Percentiles rank a stretch among this genome's conserved stretches.
These are phyloP conservation scores for Macroramphosus scolopax DNA, from an alignment of 2,797 vertebrate genomes.

Conservation along the genomic window DNA sequence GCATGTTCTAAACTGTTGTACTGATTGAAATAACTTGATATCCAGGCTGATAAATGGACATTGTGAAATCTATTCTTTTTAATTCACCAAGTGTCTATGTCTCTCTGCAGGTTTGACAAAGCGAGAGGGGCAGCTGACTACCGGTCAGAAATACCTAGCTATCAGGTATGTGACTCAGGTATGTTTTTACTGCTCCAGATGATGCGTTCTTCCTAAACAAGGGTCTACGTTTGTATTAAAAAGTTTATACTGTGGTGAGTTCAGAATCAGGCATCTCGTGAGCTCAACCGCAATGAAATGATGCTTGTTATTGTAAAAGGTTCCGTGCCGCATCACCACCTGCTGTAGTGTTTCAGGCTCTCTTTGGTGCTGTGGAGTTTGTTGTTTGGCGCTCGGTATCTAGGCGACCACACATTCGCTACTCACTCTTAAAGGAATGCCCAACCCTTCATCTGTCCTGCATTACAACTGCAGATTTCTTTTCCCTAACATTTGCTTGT, in stretches of 20 bases:
- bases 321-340: not conserved
- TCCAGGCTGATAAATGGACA: too few relatives aligned
- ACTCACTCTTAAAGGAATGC: slow-evolving; percentile 38
- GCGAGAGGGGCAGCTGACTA: slow-evolving; percentile 88
- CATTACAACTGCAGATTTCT: slow-evolving; percentile 8
- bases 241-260: too few relatives aligned
- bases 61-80: too few relatives aligned
- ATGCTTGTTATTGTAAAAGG: too few relatives aligned
- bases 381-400: slow-evolving; percentile 47
- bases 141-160: slow-evolving; percentile 90
- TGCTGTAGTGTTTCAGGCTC: not conserved
- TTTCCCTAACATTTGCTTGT: not conserved
- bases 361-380: slow-evolving; percentile 17
- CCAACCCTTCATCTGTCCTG: slow-evolving; percentile 18
- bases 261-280: too few relatives aligned
- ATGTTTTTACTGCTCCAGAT: slow-evolving; percentile 72
- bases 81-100: too few relatives aligned
- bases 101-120: slow-evolving; percentile 85
- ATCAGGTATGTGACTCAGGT: slow-evolving; percentile 90
- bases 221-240: too few relatives aligned
- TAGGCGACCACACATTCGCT: slow-evolving; percentile 56
- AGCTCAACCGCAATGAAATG: too few relatives aligned
- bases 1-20: too few relatives aligned
- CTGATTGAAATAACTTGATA: too few relatives aligned
- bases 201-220: too few relatives aligned